A percentile compares a stretch with the other conserved stretches of the same genome.
Evolutionary conservation across 2,888 invertebrate genomes (phyloP).

Genomic region (Catocala nupta): DNA sequence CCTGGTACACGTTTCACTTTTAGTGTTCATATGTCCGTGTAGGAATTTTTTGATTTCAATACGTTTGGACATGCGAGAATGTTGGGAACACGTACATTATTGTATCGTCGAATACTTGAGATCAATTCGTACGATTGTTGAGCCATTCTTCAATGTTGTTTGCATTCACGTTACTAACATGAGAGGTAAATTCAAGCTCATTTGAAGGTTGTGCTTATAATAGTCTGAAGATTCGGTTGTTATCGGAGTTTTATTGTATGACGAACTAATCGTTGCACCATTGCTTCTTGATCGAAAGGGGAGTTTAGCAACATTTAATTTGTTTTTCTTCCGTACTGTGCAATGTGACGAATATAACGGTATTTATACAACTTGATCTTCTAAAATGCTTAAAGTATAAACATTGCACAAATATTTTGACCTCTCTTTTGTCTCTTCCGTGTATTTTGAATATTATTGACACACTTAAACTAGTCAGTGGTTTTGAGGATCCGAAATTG

Average conservation of each 20-base stretch:
- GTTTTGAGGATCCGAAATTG: conserved; percentile 71
- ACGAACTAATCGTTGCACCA: conserved; percentile 38
- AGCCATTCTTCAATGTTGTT: conserved; percentile 48
- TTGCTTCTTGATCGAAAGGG: conserved; percentile 49
- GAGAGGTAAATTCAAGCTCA: conserved; percentile 68
- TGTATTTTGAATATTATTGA: conserved; percentile 54
- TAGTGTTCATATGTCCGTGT: conserved; percentile 18
- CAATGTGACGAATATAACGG: conserved; percentile 39
- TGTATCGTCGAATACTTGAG: conserved; percentile 49
- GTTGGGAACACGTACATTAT: conserved; percentile 43
- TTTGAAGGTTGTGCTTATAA: conserved; percentile 79
- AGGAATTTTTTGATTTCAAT: conserved; percentile 25
- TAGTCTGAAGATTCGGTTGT: conserved; percentile 72
- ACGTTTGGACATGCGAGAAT: conserved; percentile 37
- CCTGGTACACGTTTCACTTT: conserved; percentile 50
- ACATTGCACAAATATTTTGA: conserved; percentile 54
- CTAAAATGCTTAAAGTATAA: conserved; percentile 26
- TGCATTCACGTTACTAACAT: conserved; percentile 54
- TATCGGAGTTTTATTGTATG: conserved; percentile 55
- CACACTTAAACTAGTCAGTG: conserved; percentile 77
- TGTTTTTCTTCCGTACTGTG: conserved; percentile 56
- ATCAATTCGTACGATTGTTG: conserved; percentile 63
- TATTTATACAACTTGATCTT: conserved; percentile 31
- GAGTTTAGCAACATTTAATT: conserved; percentile 79
- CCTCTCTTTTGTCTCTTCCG: conserved; percentile 36